Base-by-base conservation (phyloP, 1,140 invertebrate genomes). In the Hypothenemus hampei region DNA sequence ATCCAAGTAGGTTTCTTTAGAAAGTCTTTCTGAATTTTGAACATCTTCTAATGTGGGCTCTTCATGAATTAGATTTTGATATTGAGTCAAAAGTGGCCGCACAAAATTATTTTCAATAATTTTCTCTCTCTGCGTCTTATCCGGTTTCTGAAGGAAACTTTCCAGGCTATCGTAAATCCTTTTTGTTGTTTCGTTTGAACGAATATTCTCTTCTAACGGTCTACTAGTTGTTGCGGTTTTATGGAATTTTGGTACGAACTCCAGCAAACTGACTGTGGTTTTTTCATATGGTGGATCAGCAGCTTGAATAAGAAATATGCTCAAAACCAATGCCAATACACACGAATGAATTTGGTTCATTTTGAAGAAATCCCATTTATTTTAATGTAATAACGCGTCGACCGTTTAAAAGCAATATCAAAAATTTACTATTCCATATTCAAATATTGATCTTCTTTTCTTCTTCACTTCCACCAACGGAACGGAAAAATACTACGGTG, bases 291-390 rank as follows among this genome's bases (percentile, higher is more conserved):
- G 69, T 15, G 69, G 69, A 59, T 72, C 69, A 22, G 65, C 61
- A 21, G 69, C 69, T 56, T 69, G 69, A 40, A 69, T 72, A 40
- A 72, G 59, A 50, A 72, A 69, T 43, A 72, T 65, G 40, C 67
- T 65, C 60, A 70, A 63, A 40, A 71, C 65, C 37, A 69, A 52
- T 21, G 69, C 68, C 43, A 72, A 55, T 36, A 72, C 49, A 40
- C 59, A 58, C 43, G 69, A 68, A 53, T 70, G 67, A 60, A 72
- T 66, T 53, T 63, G 65, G 61, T 66, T 70, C 69, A 72, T 72
- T 59, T 54, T 72, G 62, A 46, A 58, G 43, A 40, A 58, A 52
- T 69, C 67, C 66, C 68, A 70, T 70, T 66, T 69, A 68, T 16
- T 45, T 21, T 15, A n/a, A n/a, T n/a, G n/a, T n/a, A n/a, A n/a